phyloP scores from a whole-genome alignment of 1,140 invertebrate species.

The Hypsibius dujardini region DNA sequence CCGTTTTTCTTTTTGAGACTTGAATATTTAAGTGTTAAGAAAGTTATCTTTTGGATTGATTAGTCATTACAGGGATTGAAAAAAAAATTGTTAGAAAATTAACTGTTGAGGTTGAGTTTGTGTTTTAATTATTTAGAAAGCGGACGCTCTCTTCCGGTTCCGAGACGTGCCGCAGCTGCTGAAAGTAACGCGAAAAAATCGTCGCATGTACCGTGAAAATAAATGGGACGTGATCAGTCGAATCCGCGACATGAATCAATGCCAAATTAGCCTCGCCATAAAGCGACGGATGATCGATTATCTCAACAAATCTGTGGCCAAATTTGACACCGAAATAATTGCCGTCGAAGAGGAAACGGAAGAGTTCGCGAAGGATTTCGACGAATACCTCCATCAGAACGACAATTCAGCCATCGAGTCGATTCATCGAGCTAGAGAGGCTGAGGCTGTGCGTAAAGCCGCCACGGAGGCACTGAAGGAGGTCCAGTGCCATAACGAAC shows the following conservation, averaged over 20 bases:
- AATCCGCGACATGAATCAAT: not conserved
- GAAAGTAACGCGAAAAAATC: not conserved
- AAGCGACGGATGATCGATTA: constrained; percentile 12
- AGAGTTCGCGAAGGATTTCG: not conserved
- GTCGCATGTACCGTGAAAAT: not conserved
- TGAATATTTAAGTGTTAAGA: too few relatives aligned
- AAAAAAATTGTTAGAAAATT: too few relatives aligned
- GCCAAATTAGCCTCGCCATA: not conserved
- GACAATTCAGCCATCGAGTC: not conserved
- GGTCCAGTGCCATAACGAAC: not conserved
- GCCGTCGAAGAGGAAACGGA: constrained; percentile 3
- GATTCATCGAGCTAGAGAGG: not conserved
- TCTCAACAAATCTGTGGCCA: not conserved
- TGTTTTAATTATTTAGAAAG: too few relatives aligned
- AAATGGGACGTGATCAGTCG: not conserved
- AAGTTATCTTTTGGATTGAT: too few relatives aligned
- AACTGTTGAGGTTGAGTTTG: too few relatives aligned
- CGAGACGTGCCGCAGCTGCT: not conserved
- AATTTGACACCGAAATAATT: not conserved
- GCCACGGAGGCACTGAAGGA: not conserved
- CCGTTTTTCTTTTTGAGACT: too few relatives aligned
- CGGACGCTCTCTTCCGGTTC: not conserved
- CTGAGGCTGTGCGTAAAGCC: not conserved
- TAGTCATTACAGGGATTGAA: too few relatives aligned
- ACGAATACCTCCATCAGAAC: not conserved